phyloP scores from a whole-genome alignment of 1,140 invertebrate species.

The Pantala flavescens region DNA sequence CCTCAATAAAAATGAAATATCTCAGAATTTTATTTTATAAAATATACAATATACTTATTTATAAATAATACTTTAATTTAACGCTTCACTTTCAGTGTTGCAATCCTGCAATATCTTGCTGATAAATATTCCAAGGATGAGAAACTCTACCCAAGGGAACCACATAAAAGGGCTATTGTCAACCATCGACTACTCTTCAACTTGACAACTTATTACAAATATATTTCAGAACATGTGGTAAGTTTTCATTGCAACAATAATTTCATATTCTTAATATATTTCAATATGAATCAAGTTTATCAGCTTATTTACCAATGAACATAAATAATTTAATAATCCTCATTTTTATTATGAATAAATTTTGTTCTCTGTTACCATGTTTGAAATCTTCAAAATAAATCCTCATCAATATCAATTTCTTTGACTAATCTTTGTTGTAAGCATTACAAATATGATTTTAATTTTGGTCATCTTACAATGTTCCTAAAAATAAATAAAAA shows the following conservation, averaged over 20 bases:
- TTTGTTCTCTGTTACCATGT: no score
- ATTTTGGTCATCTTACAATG: no score
- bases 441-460: no score
- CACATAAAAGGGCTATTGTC: conserved; percentile 52
- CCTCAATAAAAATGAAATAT: no score
- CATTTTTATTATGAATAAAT: neutral
- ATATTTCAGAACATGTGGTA: conserved; percentile 54
- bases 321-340: neutral
- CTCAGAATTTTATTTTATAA: no score
- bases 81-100: conserved; percentile 40
- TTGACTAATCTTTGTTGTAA: no score
- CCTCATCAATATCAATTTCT: no score
- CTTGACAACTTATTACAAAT: conserved; percentile 58
- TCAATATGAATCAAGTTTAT: conserved; percentile 18
- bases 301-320: conserved; percentile 14
- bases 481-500: no score
- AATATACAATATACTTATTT: no score
- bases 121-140: conserved; percentile 55
- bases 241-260: conserved; percentile 27
- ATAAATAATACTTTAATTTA: no score
- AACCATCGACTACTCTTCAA: conserved; percentile 69
- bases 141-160: conserved; percentile 56
- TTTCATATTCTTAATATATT: conserved; percentile 17
- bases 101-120: conserved; percentile 64
- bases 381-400: no score